phyloP scores from a whole-genome alignment of 2,888 invertebrate genomes.

The Lycophotia porphyrea region DNA sequence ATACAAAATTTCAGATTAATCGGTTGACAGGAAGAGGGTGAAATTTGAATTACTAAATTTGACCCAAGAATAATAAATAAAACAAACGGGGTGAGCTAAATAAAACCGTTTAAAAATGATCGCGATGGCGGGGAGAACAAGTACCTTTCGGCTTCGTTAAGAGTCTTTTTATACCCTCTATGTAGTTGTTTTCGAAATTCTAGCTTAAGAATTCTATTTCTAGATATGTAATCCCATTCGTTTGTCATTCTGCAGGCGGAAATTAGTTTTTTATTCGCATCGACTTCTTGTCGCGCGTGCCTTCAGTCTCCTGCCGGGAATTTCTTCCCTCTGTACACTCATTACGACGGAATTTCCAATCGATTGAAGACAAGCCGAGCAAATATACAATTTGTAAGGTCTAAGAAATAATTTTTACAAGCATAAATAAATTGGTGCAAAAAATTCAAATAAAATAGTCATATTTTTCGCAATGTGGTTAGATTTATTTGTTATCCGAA shows the following conservation, averaged over 20 bases:
- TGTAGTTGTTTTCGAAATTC: constrained; percentile 9
- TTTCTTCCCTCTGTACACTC: constrained; percentile 65
- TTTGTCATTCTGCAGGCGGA: constrained; percentile 59
- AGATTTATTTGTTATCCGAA: constrained; percentile 20
- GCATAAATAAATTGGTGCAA: constrained; percentile 59
- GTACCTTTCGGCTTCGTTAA: no score
- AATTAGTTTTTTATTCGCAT: constrained; percentile 69
- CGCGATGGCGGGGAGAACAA: no score
- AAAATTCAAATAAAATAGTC: constrained; percentile 29
- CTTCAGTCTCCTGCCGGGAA: constrained; percentile 66
- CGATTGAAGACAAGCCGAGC: constrained; percentile 73
- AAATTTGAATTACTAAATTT: no score
- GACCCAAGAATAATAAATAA: no score
- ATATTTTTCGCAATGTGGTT: constrained; percentile 29
- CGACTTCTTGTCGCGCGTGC: constrained; percentile 65
- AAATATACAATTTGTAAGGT: constrained; percentile 70
- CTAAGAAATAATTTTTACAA: constrained; percentile 52
- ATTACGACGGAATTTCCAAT: constrained; percentile 76
- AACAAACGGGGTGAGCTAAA: no score
- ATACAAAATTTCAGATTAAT: no score
- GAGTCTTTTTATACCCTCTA: no score
- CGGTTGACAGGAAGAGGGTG: no score
- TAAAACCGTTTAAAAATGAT: no score
- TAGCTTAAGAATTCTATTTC: constrained; percentile 27
- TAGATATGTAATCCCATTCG: constrained; percentile 29